A percentile compares a stretch with the other conserved stretches of the same genome.
These are phyloP conservation scores for Bujurquina vittata DNA, from an alignment of 2,113 vertebrate species.

Conservation along the genomic window DNA sequence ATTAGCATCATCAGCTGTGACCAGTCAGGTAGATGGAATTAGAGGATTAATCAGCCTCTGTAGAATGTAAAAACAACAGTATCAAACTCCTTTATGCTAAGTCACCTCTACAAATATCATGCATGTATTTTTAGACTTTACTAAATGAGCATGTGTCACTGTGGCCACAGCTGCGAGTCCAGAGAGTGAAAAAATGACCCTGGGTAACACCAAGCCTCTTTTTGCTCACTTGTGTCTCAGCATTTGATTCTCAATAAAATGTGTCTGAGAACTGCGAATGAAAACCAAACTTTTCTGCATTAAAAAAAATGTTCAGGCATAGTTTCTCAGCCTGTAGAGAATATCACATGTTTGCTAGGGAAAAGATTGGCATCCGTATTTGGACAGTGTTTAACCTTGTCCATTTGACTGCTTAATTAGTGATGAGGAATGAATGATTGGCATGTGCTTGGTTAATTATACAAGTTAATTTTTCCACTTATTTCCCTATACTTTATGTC, in stretches of 20 bases:
- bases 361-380: conserved; percentile 2
- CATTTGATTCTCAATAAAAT: neutral
- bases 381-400: conserved; percentile 10
- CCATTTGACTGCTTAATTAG: neutral
- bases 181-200: neutral
- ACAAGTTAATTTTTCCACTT: neutral
- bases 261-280: neutral
- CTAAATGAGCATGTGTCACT: neutral
- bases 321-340: conserved; percentile 15
- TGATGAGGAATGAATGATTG: neutral
- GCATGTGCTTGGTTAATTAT: neutral
- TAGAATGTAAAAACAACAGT: neutral
- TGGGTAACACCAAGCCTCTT: neutral
- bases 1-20: conserved; percentile 37
- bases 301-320: neutral
- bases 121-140: conserved; percentile 3
- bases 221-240: neutral
- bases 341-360: neutral
- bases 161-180: neutral
- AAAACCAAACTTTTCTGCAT: neutral
- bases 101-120: neutral
- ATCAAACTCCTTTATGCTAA: neutral
- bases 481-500: neutral
- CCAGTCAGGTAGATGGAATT: conserved; percentile 38
- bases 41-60: conserved; percentile 31